These are phyloP conservation scores for Melinaea menophilus DNA, from an alignment of 2,888 invertebrate species.

Conservation along the genomic window DNA sequence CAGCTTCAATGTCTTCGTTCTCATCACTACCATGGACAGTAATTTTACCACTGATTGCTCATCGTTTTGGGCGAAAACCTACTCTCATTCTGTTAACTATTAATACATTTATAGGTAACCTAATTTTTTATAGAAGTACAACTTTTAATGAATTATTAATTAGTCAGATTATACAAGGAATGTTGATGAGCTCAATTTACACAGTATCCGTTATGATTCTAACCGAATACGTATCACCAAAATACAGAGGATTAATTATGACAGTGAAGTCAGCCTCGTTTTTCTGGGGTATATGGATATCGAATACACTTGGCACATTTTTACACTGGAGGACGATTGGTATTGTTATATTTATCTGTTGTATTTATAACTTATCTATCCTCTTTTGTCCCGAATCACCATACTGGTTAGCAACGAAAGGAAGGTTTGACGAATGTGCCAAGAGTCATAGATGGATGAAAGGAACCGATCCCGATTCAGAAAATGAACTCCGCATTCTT, in stretches of 20 bases:
- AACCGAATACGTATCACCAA: slow-evolving; percentile 31
- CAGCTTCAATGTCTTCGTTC: slow-evolving; percentile 8
- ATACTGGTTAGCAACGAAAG: slow-evolving; percentile 32
- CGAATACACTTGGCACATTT: slow-evolving; percentile 31
- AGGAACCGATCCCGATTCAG: slow-evolving; percentile 26
- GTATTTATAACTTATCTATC: slow-evolving; percentile 21
- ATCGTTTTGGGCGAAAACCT: slow-evolving; percentile 5
- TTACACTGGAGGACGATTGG: slow-evolving; percentile 32
- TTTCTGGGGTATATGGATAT: slow-evolving; percentile 32
- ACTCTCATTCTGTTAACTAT: slow-evolving; percentile 6
- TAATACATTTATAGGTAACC: slow-evolving; percentile 9
- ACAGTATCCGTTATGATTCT: slow-evolving; percentile 20
- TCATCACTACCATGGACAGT: slow-evolving; percentile 8
- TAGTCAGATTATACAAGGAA: slow-evolving; percentile 19
- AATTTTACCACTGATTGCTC: slow-evolving; percentile 8
- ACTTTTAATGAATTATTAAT: slow-evolving; percentile 9
- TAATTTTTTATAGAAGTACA: slow-evolving; percentile 13
- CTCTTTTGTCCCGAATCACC: slow-evolving; percentile 34
- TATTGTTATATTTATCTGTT: slow-evolving; percentile 22
- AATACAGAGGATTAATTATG: slow-evolving; percentile 31
- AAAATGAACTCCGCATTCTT: slow-evolving; percentile 26
- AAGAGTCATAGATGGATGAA: slow-evolving; percentile 31
- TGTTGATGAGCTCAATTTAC: slow-evolving; percentile 11
- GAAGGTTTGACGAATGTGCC: slow-evolving; percentile 29
- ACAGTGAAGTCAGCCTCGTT: slow-evolving; percentile 29